Base-by-base conservation (phyloP, 2,797 vertebrate species). In the Macroramphosus scolopax region DNA sequence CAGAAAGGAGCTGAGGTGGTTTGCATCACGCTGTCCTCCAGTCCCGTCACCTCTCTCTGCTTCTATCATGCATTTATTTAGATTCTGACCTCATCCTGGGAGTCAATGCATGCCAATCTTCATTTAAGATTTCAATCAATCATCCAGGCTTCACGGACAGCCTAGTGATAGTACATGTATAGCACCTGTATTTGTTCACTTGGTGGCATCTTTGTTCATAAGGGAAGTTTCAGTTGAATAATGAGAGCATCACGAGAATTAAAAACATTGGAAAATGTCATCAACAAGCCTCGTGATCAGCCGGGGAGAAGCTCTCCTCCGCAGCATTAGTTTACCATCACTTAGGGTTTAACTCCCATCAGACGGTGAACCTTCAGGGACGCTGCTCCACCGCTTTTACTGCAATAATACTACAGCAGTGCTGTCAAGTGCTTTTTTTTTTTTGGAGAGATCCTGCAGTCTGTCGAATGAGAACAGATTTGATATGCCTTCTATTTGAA, bases 331-430 rank as follows among this genome's bases (percentile, higher is more conserved):
- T 17, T 48, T 45, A 29, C 35, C 46, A 20, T 8, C 24, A 53
- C 38, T 49, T 17, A 24, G 59, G 65, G n/a, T n/a, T n/a, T n/a
- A n/a, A n/a, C n/a, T 69, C 32, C 45, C 41, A 24, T 69, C 48
- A 32, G 51, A 60, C 46, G 6, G 18, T 42, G 33, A 72, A 67
- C 63, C 74, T 69, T 65, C 50, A 69, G 36, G 57, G 40, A 69
- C 8, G 22, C 47, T 37, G 26, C 9, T 26, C 41, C 20, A 28
- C 43, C 32, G 24, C 14, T 52, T 51, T 48, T 11, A 43, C 53
- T 48, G 46, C 45, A 33, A 3, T 37, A 26, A 59, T 52, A 22
- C 31, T 28, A n/a, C n/a, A n/a, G n/a, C n/a, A n/a, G n/a, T n/a
- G n/a, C n/a, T n/a, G 32, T 42, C 37, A 37, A 36, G 17, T 1